A percentile compares a stretch with the other conserved stretches of the same genome.
These are phyloP conservation scores for Emydocephalus ijimae DNA, from an alignment of 2,113 vertebrate genomes.

Conservation along the genomic window DNA sequence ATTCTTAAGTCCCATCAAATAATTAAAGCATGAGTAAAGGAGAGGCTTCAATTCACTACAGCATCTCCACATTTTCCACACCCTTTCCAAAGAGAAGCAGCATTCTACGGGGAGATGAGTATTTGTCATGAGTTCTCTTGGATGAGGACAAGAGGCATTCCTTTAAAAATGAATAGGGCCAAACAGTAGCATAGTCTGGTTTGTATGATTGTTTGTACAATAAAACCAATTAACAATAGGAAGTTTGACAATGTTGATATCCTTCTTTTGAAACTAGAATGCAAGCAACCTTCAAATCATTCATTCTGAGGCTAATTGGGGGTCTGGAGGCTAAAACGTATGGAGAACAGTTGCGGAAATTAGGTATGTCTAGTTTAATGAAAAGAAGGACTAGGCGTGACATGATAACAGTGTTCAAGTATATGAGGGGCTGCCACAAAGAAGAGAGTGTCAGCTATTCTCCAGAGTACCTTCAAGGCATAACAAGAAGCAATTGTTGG, in stretches of 20 bases:
- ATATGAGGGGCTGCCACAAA: neutral
- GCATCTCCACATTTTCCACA: neutral
- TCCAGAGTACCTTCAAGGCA: neutral
- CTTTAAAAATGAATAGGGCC: neutral
- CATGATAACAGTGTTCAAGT: neutral
- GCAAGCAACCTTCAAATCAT: neutral
- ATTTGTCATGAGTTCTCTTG: neutral
- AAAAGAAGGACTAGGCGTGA: neutral
- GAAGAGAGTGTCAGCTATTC: neutral
- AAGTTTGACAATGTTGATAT: neutral
- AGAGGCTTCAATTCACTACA: neutral
- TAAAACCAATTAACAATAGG: neutral
- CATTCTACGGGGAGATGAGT: neutral
- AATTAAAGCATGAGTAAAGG: neutral
- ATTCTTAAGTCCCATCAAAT: neutral
- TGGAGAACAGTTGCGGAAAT: neutral
- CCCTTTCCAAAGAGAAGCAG: neutral
- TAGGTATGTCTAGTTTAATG: neutral
- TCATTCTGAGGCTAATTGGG: neutral
- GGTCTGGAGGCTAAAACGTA: neutral
- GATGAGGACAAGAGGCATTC: neutral
- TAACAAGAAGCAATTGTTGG: neutral
- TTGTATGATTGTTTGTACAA: neutral
- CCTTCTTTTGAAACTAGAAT: neutral
- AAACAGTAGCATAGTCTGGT: neutral